phyloP scores from a whole-genome alignment of 2,888 invertebrate species.

The Ecdyonurus torrentis region DNA sequence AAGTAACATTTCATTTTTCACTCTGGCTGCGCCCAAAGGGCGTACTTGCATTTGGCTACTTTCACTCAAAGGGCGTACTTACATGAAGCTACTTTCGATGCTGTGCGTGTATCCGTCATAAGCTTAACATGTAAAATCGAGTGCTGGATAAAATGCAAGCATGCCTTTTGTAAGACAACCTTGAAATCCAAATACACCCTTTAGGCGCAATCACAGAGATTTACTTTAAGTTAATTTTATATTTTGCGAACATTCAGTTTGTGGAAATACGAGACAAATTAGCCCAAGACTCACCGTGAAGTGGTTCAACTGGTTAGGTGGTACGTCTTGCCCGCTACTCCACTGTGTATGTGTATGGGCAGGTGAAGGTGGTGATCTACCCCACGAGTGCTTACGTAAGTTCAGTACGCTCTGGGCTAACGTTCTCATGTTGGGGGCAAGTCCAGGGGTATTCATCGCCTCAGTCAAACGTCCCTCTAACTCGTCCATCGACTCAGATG shows the following conservation, averaged over 20 bases:
- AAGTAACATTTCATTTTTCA: too few species aligned
- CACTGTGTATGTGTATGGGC: neutral
- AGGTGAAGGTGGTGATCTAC: neutral
- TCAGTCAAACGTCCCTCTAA: slow-evolving; percentile 21
- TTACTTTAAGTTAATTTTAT: too few species aligned
- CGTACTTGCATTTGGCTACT: too few species aligned
- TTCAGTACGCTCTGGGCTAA: slow-evolving; percentile 23
- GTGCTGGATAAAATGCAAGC: too few species aligned
- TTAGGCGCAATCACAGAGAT: too few species aligned
- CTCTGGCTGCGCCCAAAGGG: too few species aligned
- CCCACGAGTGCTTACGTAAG: slow-evolving; percentile 16
- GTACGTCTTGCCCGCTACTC: neutral
- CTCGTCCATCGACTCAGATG: slow-evolving; percentile 13
- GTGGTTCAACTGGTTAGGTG: neutral
- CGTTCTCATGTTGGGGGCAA: slow-evolving; percentile 19
- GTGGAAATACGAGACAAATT: neutral
- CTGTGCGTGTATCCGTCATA: too few species aligned
- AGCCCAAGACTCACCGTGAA: neutral
- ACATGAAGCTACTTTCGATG: too few species aligned
- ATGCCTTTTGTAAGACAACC: too few species aligned
- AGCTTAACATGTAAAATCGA: too few species aligned
- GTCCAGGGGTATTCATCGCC: slow-evolving; percentile 16
- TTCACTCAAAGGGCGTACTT: too few species aligned
- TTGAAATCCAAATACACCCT: neutral
- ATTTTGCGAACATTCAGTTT: too few species aligned